phyloP scores from a whole-genome alignment of 2,797 vertebrate species.

The Rhynchonycteris naso region DNA sequence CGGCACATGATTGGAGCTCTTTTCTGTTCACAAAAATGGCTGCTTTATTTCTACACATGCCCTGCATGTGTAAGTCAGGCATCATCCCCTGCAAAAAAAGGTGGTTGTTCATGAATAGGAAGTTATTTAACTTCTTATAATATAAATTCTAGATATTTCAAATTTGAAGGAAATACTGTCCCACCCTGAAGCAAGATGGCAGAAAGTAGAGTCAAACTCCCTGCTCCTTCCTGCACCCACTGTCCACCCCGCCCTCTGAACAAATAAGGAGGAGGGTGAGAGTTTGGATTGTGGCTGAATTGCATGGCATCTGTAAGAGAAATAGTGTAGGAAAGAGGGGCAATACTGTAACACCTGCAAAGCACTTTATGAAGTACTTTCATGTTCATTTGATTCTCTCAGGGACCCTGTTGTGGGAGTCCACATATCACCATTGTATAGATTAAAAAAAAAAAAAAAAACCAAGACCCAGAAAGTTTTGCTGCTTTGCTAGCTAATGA shows the following conservation, averaged over 20 bases:
- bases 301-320: background rate
- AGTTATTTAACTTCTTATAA: conserved; percentile 77
- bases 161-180: conserved; percentile 51
- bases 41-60: conserved; percentile 57
- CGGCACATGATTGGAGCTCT: conserved; percentile 28
- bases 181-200: conserved; percentile 39
- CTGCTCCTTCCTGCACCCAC: background rate
- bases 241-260: background rate
- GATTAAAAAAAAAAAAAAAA: background rate
- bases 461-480: background rate
- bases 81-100: conserved; percentile 77
- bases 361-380: background rate
- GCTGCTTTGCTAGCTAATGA: background rate
- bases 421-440: background rate
- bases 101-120: conserved; percentile 76
- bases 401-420: background rate
- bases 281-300: background rate
- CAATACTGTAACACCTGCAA: background rate
- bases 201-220: conserved; percentile 8
- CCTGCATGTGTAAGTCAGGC: conserved; percentile 32
- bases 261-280: background rate
- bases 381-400: background rate
- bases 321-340: background rate
- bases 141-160: conserved; percentile 65
- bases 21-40: conserved; percentile 64